Percentiles rank a stretch among this genome's conserved stretches.
phyloP scores from a whole-genome alignment of 2,888 invertebrate genomes.

The Hypselothyrea guttata region DNA sequence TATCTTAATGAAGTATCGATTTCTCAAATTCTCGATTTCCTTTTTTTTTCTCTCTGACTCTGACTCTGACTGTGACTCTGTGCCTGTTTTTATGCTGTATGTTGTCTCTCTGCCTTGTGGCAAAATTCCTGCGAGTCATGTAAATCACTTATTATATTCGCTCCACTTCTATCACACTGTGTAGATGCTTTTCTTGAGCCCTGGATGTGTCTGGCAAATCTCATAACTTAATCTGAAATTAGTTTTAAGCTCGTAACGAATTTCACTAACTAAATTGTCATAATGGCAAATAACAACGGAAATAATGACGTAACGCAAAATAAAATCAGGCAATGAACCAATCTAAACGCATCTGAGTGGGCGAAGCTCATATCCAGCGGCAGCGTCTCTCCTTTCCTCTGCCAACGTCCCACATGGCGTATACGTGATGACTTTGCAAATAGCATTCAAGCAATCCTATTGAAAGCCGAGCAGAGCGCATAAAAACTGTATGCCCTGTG shows the following conservation, averaged over 20 bases:
- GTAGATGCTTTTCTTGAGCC: slow-evolving; percentile 10
- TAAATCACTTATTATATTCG: slow-evolving; percentile 71
- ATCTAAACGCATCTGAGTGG: slow-evolving; percentile 52
- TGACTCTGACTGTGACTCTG: background rate
- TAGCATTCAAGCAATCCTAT: slow-evolving; percentile 64
- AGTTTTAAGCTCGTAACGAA: slow-evolving; percentile 76
- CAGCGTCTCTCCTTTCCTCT: slow-evolving; percentile 1
- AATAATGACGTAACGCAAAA: slow-evolving; percentile 69
- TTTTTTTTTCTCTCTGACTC: slow-evolving; percentile 8
- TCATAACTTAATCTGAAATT: slow-evolving; percentile 74
- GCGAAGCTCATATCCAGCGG: slow-evolving; percentile 18
- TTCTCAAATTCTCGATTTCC: slow-evolving; percentile 63
- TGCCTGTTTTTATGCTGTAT: background rate
- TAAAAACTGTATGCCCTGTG: slow-evolving; percentile 54
- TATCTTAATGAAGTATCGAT: slow-evolving; percentile 78
- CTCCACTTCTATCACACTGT: slow-evolving; percentile 8
- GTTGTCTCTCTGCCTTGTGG: slow-evolving; percentile 48
- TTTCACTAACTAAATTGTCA: slow-evolving; percentile 76
- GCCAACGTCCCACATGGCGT: slow-evolving; percentile 48
- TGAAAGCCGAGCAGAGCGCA: slow-evolving; percentile 62
- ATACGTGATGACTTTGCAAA: slow-evolving; percentile 77
- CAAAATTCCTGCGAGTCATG: slow-evolving; percentile 75
- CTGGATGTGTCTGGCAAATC: slow-evolving; percentile 49
- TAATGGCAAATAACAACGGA: slow-evolving; percentile 77
- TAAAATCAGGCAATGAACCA: slow-evolving; percentile 57